Conservation (phyloP, 2,113 vertebrate genomes). For the Indicator indicator region DNA sequence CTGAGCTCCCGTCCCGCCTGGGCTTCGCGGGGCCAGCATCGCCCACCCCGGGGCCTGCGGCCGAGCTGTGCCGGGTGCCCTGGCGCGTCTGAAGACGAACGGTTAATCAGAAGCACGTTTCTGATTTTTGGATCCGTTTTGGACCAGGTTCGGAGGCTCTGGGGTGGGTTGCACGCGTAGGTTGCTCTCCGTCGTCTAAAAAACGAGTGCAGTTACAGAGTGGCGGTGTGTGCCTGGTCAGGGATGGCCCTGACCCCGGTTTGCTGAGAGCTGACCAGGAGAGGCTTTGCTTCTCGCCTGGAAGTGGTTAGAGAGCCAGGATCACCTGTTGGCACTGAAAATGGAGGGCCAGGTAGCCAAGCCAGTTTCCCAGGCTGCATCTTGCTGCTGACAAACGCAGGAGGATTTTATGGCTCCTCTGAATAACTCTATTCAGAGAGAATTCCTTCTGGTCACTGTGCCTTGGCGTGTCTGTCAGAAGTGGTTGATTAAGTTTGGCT, state of each 20-base stretch:
- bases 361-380: neutral
- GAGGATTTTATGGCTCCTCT: neutral
- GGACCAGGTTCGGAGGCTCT: rapidly evolving
- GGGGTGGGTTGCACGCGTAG: rapidly evolving
- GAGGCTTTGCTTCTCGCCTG: neutral
- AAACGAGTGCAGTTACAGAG: neutral
- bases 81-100: rapidly evolving
- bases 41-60: too few relatives aligned
- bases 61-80: neutral
- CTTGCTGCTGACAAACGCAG: neutral
- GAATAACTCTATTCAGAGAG: neutral
- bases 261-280: neutral
- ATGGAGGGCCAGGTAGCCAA: neutral
- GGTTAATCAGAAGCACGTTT: rapidly evolving
- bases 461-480: neutral
- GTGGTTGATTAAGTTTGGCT: neutral
- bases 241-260: neutral
- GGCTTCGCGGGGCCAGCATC: neutral
- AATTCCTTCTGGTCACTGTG: neutral
- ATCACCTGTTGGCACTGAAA: neutral
- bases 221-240: rapidly evolving
- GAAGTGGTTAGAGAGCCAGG: neutral
- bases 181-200: neutral
- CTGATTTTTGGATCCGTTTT: rapidly evolving
- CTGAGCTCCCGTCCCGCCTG: neutral